These are phyloP conservation scores for Agapornis roseicollis DNA, from an alignment of 2,113 vertebrate genomes.

Conservation along the genomic window DNA sequence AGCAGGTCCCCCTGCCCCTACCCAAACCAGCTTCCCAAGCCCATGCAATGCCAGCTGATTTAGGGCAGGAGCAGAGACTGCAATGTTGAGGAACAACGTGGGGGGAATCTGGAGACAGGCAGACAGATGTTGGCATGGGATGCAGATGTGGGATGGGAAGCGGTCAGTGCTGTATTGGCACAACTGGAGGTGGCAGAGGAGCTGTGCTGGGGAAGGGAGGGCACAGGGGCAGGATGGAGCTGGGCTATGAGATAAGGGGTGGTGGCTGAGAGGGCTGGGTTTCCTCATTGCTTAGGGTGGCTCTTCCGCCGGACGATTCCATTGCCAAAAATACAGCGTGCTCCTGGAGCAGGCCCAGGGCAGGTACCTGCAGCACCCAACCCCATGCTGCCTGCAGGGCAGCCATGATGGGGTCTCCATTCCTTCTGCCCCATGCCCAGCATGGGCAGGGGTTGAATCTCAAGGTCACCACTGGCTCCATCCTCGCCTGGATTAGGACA, in stretches of 20 bases:
- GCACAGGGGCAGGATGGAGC: neutral
- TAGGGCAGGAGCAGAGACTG: neutral
- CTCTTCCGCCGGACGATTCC: neutral
- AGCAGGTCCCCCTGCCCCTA: fast-evolving
- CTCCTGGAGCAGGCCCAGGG: neutral
- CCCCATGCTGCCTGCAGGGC: neutral
- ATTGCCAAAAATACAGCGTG: neutral
- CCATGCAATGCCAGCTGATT: fast-evolving
- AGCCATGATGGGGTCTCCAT: neutral
- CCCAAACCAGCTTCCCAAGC: fast-evolving
- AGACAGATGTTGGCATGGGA: neutral
- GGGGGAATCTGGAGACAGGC: neutral
- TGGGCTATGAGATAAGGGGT: neutral
- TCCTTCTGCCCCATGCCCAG: neutral
- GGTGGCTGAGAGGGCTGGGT: neutral
- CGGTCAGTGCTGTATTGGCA: fast-evolving
- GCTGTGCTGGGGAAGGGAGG: neutral
- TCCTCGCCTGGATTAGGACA: neutral
- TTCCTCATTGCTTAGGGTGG: neutral
- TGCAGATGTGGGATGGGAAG: neutral
- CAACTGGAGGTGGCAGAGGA: neutral
- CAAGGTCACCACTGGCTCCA: neutral
- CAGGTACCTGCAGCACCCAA: neutral
- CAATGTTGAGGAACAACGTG: neutral
- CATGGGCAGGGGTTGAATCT: neutral